These are phyloP conservation scores for Tyto alba DNA, from an alignment of 2,113 vertebrate genomes.

Conservation along the genomic window DNA sequence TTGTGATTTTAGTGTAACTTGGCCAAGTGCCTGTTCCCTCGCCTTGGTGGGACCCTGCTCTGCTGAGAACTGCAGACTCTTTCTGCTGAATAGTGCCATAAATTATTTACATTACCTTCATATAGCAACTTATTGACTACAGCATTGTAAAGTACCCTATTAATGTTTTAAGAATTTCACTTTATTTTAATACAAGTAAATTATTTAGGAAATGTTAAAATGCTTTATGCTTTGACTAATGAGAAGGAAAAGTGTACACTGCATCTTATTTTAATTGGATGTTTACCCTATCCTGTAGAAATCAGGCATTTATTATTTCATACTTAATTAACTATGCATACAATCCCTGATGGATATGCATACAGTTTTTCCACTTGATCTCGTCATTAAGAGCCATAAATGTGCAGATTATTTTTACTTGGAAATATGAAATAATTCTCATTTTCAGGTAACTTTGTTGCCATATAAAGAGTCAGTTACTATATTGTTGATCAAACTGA, in stretches of 20 bases:
- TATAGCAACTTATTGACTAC: conserved; percentile 69
- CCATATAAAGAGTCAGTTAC: neutral
- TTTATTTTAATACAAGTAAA: conserved; percentile 76
- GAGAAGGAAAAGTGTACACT: conserved; percentile 56
- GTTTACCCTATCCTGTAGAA: conserved; percentile 69
- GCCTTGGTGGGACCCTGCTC: neutral
- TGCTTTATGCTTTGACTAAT: conserved; percentile 74
- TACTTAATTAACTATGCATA: conserved; percentile 62
- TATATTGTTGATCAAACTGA: neutral
- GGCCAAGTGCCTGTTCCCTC: neutral
- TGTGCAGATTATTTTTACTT: conserved; percentile 34
- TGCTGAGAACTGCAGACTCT: neutral
- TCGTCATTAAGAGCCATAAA: conserved; percentile 51
- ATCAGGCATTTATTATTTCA: conserved; percentile 69
- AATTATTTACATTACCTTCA: conserved; percentile 68
- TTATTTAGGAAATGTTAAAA: conserved; percentile 74
- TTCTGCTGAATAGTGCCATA: conserved; percentile 38
- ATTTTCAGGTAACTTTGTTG: neutral
- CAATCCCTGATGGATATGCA: conserved; percentile 51
- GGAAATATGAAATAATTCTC: neutral
- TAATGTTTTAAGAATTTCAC: conserved; percentile 73
- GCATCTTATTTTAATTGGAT: conserved; percentile 72
- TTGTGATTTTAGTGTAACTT: neutral
- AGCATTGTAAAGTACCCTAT: conserved; percentile 65
- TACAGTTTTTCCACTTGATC: conserved; percentile 15